Conservation (phyloP, 1,140 invertebrate species). For the Heliothis subflexa region DNA sequence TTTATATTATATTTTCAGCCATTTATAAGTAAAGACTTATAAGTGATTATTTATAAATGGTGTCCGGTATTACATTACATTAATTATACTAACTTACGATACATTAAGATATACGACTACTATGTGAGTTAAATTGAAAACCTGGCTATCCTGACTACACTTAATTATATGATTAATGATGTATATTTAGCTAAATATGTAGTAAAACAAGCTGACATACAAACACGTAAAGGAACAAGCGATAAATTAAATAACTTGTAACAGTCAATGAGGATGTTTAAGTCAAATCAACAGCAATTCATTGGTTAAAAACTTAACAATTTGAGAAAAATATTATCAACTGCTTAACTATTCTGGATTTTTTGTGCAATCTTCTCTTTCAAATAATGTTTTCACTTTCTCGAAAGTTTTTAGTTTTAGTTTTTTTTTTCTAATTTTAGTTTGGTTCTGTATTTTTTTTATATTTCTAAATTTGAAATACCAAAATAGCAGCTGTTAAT, state of each 20-base stretch:
- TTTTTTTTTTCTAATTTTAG: neutral
- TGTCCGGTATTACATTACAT: slow-evolving; percentile 80
- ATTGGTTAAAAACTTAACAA: slow-evolving; percentile 84
- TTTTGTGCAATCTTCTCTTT: neutral
- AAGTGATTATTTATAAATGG: slow-evolving; percentile 64
- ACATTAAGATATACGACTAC: slow-evolving; percentile 77
- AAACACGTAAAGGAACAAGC: slow-evolving; percentile 79
- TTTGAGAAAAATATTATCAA: slow-evolving; percentile 52
- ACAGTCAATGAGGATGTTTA: slow-evolving; percentile 84
- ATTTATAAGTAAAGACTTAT: slow-evolving; percentile 52
- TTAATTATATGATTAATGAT: slow-evolving; percentile 79
- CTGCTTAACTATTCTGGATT: neutral
- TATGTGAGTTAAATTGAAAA: slow-evolving; percentile 83
- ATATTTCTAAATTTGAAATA: neutral
- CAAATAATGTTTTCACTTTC: neutral
- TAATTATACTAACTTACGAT: slow-evolving; percentile 79
- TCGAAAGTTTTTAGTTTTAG: too few species aligned
- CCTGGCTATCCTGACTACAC: slow-evolving; percentile 84
- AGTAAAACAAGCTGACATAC: slow-evolving; percentile 74
- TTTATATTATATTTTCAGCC: slow-evolving; percentile 57
- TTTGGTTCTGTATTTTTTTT: too few species aligned
- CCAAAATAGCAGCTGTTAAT: slow-evolving; percentile 49
- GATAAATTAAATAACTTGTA: slow-evolving; percentile 66
- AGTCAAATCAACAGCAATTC: slow-evolving; percentile 81
- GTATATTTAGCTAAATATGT: slow-evolving; percentile 84